These are phyloP conservation scores for Litocranius walleri DNA, from an alignment of 2,113 vertebrate species.

Conservation along the genomic window DNA sequence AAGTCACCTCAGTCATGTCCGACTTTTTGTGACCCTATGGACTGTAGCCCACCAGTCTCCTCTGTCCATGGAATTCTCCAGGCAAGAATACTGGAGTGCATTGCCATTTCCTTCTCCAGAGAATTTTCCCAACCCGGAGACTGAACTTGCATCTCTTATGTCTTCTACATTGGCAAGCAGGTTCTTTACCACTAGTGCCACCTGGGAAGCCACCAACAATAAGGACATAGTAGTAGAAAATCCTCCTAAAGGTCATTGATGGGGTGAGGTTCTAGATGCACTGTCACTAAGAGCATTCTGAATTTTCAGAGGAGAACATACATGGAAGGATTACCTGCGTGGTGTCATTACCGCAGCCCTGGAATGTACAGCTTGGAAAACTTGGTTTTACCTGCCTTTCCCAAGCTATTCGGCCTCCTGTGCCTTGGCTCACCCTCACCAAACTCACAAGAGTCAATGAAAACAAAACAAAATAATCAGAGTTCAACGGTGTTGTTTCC, in stretches of 20 bases:
- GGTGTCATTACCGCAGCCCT: rapidly evolving
- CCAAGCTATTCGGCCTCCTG: neutral
- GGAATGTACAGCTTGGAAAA: neutral
- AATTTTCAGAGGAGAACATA: neutral
- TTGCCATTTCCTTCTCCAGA: neutral
- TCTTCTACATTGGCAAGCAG: neutral
- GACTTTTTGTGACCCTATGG: neutral
- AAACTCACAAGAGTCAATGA: neutral
- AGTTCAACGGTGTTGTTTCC: neutral
- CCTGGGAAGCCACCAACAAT: neutral
- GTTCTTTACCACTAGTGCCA: neutral
- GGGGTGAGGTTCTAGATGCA: neutral
- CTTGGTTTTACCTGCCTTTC: neutral
- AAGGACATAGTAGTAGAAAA: neutral
- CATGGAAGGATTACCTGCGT: neutral
- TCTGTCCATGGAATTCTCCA: neutral
- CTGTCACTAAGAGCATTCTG: neutral
- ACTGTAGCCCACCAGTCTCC: neutral
- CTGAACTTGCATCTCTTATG: neutral
- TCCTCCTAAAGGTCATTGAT: neutral
- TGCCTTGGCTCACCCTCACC: neutral
- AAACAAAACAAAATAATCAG: neutral
- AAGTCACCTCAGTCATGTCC: neutral
- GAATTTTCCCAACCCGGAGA: rapidly evolving
- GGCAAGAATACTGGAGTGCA: neutral